Evolutionary conservation across 2,113 vertebrate species (phyloP).

Genomic region (Melanerpes aurifrons): DNA sequence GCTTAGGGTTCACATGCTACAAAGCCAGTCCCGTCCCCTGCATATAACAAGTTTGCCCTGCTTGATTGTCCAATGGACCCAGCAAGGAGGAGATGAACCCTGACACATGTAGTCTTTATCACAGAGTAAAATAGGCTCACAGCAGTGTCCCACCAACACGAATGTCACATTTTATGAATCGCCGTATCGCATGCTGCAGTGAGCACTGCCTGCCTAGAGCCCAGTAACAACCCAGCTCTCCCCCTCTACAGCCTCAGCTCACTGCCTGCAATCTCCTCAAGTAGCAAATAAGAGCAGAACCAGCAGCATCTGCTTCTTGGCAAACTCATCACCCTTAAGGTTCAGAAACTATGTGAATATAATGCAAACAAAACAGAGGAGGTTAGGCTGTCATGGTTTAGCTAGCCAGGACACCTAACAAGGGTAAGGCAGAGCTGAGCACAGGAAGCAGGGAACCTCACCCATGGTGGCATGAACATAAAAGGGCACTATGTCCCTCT

Average conservation of each 20-base stretch:
- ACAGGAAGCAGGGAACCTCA: not conserved
- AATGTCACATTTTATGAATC: constrained; percentile 56
- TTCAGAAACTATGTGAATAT: not conserved
- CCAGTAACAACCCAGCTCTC: not conserved
- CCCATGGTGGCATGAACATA: not conserved
- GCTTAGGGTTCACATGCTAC: not conserved
- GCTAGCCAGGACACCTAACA: not conserved
- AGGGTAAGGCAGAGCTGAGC: not conserved
- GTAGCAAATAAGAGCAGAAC: constrained; percentile 8
- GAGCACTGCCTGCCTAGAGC: constrained; percentile 6
- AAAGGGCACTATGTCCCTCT: not conserved
- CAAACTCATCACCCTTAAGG: not conserved
- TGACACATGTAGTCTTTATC: constrained; percentile 58
- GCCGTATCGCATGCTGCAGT: not conserved
- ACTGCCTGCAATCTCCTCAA: not conserved
- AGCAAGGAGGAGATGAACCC: not conserved
- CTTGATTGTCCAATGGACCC: not conserved
- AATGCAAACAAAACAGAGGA: not conserved
- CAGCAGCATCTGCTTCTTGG: constrained; percentile 24
- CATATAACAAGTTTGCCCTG: not conserved
- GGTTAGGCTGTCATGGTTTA: not conserved
- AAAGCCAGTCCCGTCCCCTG: not conserved
- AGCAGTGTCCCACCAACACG: constrained; percentile 5
- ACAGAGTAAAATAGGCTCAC: constrained; percentile 29
- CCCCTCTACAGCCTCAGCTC: not conserved